Conservation (phyloP, 30 jellyfish, hydroid and myxozoan genomes). For the Turritopsis dohrnii region DNA sequence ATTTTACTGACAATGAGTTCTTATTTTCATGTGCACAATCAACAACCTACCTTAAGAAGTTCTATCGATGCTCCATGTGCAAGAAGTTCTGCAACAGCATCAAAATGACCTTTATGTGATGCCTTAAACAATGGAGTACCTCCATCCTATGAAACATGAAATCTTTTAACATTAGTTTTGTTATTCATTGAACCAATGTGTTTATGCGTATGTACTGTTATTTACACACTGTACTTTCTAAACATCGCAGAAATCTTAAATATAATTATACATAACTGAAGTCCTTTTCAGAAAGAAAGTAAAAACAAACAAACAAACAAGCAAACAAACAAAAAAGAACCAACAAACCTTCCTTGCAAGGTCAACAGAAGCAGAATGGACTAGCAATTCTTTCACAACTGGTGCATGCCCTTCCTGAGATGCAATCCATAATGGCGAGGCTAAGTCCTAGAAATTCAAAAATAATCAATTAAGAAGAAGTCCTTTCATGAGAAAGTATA, state of each 20-base stretch:
- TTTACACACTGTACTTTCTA: too few species aligned
- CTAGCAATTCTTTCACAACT: conserved; percentile 75
- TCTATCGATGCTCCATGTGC: conserved; percentile 79
- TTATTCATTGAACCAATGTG: too few species aligned
- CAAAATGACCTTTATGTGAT: conserved; percentile 78
- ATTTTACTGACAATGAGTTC: too few species aligned
- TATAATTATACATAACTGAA: too few species aligned
- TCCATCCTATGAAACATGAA: conserved; percentile 53
- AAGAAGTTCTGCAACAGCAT: conserved; percentile 62
- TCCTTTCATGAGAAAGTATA: too few species aligned
- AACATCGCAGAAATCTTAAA: too few species aligned
- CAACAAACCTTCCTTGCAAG: conserved; percentile 68
- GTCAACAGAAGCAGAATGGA: conserved; percentile 78
- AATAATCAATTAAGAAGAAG: not conserved
- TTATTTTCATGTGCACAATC: too few species aligned
- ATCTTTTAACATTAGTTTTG: too few species aligned
- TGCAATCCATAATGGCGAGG: conserved; percentile 90
- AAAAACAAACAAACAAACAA: too few species aligned
- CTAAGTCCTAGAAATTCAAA: conserved; percentile 56
- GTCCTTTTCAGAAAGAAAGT: too few species aligned
- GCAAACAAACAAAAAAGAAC: not conserved
- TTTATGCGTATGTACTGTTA: too few species aligned
- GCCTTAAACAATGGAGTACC: conserved; percentile 89
- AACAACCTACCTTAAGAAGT: conserved; percentile 53
- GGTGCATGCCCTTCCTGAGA: conserved; percentile 90